phyloP scores from a whole-genome alignment of 2,888 invertebrate species.

The Tiliacea aurago region DNA sequence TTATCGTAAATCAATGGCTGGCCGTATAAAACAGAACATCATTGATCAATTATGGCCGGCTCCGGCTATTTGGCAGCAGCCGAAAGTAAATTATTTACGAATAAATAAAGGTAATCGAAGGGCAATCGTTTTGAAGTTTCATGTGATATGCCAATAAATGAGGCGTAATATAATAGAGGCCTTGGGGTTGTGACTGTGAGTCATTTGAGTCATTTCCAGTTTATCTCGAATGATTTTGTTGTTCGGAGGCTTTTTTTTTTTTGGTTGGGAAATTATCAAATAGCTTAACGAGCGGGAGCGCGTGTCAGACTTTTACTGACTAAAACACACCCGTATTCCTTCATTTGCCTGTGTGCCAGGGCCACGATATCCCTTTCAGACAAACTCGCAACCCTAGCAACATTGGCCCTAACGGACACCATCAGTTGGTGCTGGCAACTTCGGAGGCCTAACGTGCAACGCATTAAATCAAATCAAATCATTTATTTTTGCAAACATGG shows the following conservation, averaged over 20 bases:
- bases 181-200: neutral
- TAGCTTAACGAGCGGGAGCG: too few species aligned
- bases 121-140: slow-evolving; percentile 37
- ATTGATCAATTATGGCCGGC: slow-evolving; percentile 59
- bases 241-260: neutral
- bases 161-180: slow-evolving; percentile 4
- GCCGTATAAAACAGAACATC: slow-evolving; percentile 66
- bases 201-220: slow-evolving; percentile 9
- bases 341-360: too few species aligned
- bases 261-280: too few species aligned
- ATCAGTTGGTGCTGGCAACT: too few species aligned
- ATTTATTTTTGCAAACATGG: too few species aligned
- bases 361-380: too few species aligned
- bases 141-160: slow-evolving; percentile 42
- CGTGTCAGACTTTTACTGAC: too few species aligned
- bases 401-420: too few species aligned
- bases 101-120: slow-evolving; percentile 38
- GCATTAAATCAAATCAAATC: too few species aligned
- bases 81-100: slow-evolving; percentile 57
- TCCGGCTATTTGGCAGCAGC: slow-evolving; percentile 59
- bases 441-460: neutral
- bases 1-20: slow-evolving; percentile 84
- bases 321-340: too few species aligned
- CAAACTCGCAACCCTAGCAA: too few species aligned
- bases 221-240: neutral